Base-by-base conservation (phyloP, 2,113 vertebrate genomes). In the Lates calcarifer region DNA sequence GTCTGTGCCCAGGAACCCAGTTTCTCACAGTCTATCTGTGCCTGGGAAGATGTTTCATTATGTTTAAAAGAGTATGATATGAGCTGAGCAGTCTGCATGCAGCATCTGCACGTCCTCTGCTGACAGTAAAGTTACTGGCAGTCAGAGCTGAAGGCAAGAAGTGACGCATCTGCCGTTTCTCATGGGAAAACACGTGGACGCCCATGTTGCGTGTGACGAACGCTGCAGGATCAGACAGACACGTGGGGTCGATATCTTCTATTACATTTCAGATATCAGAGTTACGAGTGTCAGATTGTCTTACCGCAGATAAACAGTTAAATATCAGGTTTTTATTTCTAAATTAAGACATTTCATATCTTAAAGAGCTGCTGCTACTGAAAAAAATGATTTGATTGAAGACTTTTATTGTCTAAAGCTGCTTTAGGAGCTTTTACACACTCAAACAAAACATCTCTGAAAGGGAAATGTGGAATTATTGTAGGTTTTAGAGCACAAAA, bases 101-200 rank as follows among this genome's bases (percentile, higher is more conserved):
- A 49, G 13, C 53, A 69, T 90, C 43, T 86, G 55, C 58, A 64
- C 61, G 18, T 79, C 47, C 33, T 79, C 29, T 78, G 24, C 83
- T 60, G 53, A 63, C 31, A 55, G 55, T 22, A 5, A 66, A 82
- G 24, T 76, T 29, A 74, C 37, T 67, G 57, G 7, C 57, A 65
- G 33, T 72, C 35, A 41, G 57, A 58, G 49, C 55, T 64, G 41
- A 67, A 51, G 61, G 76, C 74, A 47, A 24, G 12, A 62, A 62
- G 24, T 83, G 83, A 88, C 56, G 60, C 82, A 81, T 69, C 76
- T 76, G 76, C 47, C 20, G 66, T 33, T 43, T 35, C 81, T 79
- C 68, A 39, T 37, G 51, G 47, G 26, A 66, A 53, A 69, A 62
- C 37, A 65, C 53, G 33, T 28, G 37, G 53, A 63, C 37, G 62